phyloP scores from a whole-genome alignment of 2,113 vertebrate genomes.

The Macroglossus sobrinus region DNA sequence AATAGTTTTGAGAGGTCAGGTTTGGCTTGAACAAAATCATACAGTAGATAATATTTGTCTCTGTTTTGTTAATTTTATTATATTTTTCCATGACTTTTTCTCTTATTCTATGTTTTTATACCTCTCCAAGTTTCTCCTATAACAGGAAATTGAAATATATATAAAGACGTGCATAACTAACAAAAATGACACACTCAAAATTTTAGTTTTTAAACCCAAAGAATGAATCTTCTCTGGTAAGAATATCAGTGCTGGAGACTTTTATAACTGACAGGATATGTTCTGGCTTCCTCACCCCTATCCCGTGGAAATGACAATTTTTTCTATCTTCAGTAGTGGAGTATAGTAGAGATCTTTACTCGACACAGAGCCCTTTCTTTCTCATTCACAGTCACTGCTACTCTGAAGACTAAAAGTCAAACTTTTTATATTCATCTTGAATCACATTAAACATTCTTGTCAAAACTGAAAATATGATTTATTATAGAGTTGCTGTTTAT shows the following conservation, averaged over 20 bases:
- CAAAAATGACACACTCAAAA: neutral
- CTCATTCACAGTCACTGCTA: neutral
- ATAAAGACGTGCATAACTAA: neutral
- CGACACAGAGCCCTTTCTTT: neutral
- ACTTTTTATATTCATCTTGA: neutral
- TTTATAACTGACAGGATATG: neutral
- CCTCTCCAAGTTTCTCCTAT: neutral
- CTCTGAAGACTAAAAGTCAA: neutral
- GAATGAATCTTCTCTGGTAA: neutral
- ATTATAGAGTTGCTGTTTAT: neutral
- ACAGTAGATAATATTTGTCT: neutral
- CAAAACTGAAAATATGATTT: neutral
- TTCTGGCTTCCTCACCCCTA: fast-evolving
- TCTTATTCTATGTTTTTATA: neutral
- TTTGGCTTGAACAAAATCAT: constrained; percentile 9
- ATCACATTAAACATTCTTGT: neutral
- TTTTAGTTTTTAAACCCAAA: neutral
- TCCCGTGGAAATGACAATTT: neutral
- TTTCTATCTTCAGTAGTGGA: too few relatives aligned
- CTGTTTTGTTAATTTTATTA: constrained; percentile 1
- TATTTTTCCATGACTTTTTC: neutral
- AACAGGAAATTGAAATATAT: neutral
- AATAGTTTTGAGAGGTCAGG: constrained; percentile 12
- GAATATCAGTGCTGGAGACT: neutral
- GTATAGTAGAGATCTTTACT: neutral